A percentile compares a stretch with the other conserved stretches of the same genome.
Conservation (phyloP, 2,797 vertebrate genomes). For the Falco cherrug region DNA sequence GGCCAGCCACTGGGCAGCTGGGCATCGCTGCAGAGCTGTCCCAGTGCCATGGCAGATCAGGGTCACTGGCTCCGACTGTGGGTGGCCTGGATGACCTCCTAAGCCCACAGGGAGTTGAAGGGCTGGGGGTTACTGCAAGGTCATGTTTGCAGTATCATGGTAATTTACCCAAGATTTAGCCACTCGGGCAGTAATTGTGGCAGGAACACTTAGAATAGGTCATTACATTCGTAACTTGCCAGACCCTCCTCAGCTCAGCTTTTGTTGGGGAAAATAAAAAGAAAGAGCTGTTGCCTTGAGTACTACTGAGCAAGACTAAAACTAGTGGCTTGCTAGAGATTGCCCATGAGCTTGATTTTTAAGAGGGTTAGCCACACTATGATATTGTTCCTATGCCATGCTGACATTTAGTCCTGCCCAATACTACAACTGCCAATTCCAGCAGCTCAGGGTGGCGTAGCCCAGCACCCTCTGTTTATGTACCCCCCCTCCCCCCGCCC, state of each 20-base stretch:
- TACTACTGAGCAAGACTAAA: not conserved
- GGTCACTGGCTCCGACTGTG: not conserved
- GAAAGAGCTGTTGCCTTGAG: not conserved
- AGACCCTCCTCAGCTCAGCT: not conserved
- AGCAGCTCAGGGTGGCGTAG: not conserved
- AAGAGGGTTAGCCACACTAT: not conserved
- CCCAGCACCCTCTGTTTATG: not conserved
- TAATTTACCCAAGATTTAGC: not conserved
- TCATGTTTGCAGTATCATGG: not conserved
- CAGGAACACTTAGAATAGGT: not conserved
- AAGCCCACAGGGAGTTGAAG: not conserved
- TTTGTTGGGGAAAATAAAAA: not conserved
- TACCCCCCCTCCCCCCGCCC: not conserved
- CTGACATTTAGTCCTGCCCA: not conserved
- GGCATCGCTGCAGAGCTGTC: not conserved
- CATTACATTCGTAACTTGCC: not conserved
- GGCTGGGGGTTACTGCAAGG: not conserved
- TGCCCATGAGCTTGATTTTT: not conserved
- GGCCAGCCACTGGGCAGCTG: not conserved
- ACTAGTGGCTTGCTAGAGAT: not conserved
- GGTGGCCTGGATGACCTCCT: not conserved
- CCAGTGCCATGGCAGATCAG: fast-evolving
- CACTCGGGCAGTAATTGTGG: not conserved
- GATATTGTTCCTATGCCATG: not conserved
- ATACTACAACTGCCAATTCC: not conserved